Base-by-base conservation (phyloP, 2,113 vertebrate species). In the Ivindomyrus marchei region DNA sequence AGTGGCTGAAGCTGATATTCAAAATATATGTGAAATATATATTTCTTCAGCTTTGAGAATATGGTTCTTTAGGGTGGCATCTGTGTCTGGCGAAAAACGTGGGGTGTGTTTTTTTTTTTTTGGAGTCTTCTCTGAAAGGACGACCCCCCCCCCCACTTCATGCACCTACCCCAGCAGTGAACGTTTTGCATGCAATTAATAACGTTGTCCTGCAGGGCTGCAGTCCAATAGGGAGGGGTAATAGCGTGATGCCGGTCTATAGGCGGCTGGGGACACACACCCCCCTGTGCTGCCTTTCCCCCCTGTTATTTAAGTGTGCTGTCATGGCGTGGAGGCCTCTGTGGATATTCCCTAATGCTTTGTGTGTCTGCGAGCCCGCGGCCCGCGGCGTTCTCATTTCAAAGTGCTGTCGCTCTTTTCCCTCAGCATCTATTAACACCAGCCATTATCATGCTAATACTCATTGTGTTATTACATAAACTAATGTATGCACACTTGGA, bases 371-470 rank as follows among this genome's bases (percentile, higher is more conserved):
- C 94, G 95, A 96, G 95, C 95, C 94, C 93, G 93, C 96, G 97
- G 97, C 98, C 96, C 95, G 95, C 95, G 98, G 97, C 98, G 97
- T 95, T 97, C 97, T 99, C 97, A 97, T 99, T 98, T 98, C 97
- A 97, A 97, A 97, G 97, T 97, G 96, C 97, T 97, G 97, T 97
- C 97, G 97, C 97, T 97, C 95, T 96, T 96, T 97, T 98, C 98
- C 97, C 97, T 95, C 97, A 97, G 97, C 98, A 98, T 98, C 98
- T 97, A 99, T 99, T 99, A 99, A 98, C 95, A 95, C 97, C 97
- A 96, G 96, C 97, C 97, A 99, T 99, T 99, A 99, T 99, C 97
- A 99, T 99, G 98, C 97, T 98, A 99, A 99, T 99, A 97, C 97
- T 96, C 97, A 96, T 97, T 97, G 97, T 98, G 98, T 98, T 97